Percentiles rank a stretch among this genome's conserved stretches.
phyloP scores from a whole-genome alignment of 2,888 invertebrate species.

The Tipula lateralis region DNA sequence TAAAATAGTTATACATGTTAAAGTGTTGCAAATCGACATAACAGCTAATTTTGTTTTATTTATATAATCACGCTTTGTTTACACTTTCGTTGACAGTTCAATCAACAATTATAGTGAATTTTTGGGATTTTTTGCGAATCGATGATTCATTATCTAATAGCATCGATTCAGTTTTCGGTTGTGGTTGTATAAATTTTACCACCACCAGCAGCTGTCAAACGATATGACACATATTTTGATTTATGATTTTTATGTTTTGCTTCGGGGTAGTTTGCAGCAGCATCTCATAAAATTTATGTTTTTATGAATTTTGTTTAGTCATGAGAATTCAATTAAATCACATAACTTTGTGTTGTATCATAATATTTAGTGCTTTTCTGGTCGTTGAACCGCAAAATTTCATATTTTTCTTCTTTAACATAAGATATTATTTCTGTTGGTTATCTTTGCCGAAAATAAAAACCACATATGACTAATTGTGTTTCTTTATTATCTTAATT shows the following conservation, averaged over 20 bases:
- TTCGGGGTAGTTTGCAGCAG: background rate
- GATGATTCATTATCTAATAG: background rate
- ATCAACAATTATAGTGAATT: background rate
- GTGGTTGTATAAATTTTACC: background rate
- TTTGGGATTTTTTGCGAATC: background rate
- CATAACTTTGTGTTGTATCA: background rate
- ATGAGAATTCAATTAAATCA: background rate
- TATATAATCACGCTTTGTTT: background rate
- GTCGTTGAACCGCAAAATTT: background rate
- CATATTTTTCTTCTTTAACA: background rate
- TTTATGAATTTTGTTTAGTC: background rate
- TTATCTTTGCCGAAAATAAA: background rate
- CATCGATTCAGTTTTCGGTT: background rate
- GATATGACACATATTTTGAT: background rate
- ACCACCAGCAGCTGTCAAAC: background rate
- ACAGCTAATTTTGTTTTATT: background rate
- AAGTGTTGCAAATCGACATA: background rate
- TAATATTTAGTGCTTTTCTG: background rate
- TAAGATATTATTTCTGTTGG: background rate
- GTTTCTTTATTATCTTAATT: background rate
- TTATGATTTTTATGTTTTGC: background rate
- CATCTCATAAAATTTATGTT: background rate
- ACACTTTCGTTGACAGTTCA: background rate
- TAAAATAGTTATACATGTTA: background rate
- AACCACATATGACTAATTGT: background rate